Evolutionary conservation across 1,140 invertebrate species (phyloP).

Genomic region (Drosophila pectinifera): DNA sequence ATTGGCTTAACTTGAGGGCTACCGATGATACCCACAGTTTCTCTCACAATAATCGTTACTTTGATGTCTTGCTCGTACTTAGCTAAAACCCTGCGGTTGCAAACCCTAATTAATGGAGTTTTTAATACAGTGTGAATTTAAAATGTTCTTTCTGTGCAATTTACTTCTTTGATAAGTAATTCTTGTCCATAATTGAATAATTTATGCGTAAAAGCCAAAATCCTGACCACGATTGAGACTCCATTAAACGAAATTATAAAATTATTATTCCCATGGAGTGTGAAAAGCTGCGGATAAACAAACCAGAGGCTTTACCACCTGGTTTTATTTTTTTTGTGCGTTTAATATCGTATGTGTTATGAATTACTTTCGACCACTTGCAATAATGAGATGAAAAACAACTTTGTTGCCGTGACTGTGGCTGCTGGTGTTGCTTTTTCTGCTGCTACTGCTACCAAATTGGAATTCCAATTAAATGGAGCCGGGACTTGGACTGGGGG

Average conservation of each 20-base stretch:
- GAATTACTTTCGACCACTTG: conserved; percentile 37
- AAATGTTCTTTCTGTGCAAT: background rate
- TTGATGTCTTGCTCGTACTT: too few relatives aligned
- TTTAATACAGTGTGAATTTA: background rate
- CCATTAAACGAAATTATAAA: conserved; percentile 22
- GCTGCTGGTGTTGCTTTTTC: background rate
- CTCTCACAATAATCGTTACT: too few relatives aligned
- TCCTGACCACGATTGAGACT: background rate
- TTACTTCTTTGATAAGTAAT: background rate
- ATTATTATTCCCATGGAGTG: conserved; percentile 29
- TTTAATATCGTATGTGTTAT: conserved; percentile 28
- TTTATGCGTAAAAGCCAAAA: background rate
- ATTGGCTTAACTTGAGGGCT: too few relatives aligned
- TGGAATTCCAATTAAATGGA: conserved; percentile 40
- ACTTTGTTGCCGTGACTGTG: conserved; percentile 19
- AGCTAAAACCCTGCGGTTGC: too few relatives aligned
- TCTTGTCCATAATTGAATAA: background rate
- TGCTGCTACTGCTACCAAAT: conserved; percentile 12
- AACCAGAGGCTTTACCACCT: conserved; percentile 22
- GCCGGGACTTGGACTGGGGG: conserved; percentile 11
- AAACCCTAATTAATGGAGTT: too few relatives aligned
- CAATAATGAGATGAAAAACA: conserved; percentile 44
- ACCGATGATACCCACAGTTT: too few relatives aligned
- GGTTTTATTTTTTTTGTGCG: background rate
- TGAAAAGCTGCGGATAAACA: conserved; percentile 34